phyloP scores from a whole-genome alignment of 2,888 invertebrate genomes.

The Crocallis elinguaria region DNA sequence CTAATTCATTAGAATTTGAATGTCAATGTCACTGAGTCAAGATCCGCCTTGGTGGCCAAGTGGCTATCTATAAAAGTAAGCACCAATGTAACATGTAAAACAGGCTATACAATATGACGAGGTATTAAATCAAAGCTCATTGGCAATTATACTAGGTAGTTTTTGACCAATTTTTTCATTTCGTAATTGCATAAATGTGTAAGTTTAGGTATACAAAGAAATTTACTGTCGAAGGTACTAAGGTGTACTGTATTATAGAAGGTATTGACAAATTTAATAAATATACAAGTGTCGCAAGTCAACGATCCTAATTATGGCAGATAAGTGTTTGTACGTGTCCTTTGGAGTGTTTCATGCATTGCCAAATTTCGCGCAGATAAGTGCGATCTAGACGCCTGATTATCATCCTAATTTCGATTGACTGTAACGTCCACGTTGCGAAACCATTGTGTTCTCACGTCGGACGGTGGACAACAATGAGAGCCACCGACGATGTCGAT shows the following conservation, averaged over 20 bases:
- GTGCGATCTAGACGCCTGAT: slow-evolving; percentile 43
- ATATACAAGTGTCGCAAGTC: neutral
- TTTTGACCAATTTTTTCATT: neutral
- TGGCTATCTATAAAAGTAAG: no score
- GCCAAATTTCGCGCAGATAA: slow-evolving; percentile 43
- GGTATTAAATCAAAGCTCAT: no score
- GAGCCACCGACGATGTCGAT: slow-evolving; percentile 79
- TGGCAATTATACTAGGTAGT: neutral
- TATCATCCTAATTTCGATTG: slow-evolving; percentile 59
- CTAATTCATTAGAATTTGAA: neutral
- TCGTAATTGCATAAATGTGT: neutral
- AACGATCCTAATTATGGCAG: slow-evolving; percentile 3
- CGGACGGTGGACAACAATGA: slow-evolving; percentile 79
- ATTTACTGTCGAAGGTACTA: neutral
- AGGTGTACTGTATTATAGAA: no score
- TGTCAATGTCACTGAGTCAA: slow-evolving; percentile 7
- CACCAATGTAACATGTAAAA: slow-evolving; percentile 3
- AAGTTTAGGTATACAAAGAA: neutral
- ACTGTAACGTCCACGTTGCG: slow-evolving; percentile 65
- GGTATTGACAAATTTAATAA: neutral
- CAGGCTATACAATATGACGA: slow-evolving; percentile 5
- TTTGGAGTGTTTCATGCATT: slow-evolving; percentile 23
- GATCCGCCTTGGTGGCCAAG: slow-evolving; percentile 17
- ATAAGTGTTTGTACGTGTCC: slow-evolving; percentile 24
- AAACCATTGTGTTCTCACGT: slow-evolving; percentile 82